phyloP scores from a whole-genome alignment of 2,888 invertebrate species.

The Cheiracanthium punctorium region DNA sequence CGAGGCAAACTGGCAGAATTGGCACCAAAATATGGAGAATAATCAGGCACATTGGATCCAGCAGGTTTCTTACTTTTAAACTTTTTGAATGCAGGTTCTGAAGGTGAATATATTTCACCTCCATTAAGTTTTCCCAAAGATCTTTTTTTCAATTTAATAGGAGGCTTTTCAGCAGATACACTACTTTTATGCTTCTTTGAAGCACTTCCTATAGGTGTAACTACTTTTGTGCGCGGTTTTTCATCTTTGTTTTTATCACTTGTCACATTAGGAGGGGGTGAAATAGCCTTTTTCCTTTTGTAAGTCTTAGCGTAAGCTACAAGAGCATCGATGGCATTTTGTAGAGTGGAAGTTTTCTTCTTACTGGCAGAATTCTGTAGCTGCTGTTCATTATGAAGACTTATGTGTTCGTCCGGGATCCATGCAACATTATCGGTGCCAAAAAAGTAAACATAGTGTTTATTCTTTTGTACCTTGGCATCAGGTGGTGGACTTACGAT shows the following conservation, averaged over 20 bases:
- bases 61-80: too few species aligned
- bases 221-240: neutral
- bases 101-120: too few species aligned
- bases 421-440: conserved; percentile 80
- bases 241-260: too few species aligned
- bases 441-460: conserved; percentile 71
- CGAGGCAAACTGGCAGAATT: neutral
- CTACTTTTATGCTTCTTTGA: neutral
- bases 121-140: too few species aligned
- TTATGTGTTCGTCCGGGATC: conserved; percentile 90
- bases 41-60: too few species aligned
- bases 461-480: neutral
- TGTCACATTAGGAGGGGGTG: too few species aligned
- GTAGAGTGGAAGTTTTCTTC: conserved; percentile 80
- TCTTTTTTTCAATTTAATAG: too few species aligned
- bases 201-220: neutral
- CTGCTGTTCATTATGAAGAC: conserved; percentile 84
- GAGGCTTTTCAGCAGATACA: neutral
- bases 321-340: neutral
- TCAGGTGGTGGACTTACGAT: conserved; percentile 5
- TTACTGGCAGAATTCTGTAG: conserved; percentile 85
- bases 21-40: too few species aligned
- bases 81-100: too few species aligned
- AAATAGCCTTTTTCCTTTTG: neutral
- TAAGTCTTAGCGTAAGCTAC: neutral